phyloP scores from a whole-genome alignment of 2,113 vertebrate genomes.

The Ptilorrhoa leucosticta region DNA sequence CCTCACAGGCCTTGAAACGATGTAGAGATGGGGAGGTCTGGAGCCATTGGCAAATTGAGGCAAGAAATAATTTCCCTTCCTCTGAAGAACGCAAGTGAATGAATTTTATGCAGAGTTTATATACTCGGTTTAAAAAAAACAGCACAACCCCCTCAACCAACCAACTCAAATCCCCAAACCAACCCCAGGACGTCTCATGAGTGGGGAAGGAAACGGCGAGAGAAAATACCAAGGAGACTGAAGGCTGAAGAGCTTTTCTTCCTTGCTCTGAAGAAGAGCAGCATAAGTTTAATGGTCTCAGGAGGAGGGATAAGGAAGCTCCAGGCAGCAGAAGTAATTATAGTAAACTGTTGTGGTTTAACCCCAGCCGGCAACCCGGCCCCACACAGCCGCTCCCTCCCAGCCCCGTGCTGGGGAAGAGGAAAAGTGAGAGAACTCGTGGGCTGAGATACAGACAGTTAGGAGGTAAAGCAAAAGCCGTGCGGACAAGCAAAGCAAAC shows the following conservation, averaged over 20 bases:
- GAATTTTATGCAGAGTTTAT: background rate
- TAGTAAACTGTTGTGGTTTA: conserved; percentile 20
- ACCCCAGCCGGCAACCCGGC: background rate
- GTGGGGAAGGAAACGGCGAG: background rate
- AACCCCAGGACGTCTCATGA: background rate
- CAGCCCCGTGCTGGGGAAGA: background rate
- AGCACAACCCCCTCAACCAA: background rate
- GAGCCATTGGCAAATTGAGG: background rate
- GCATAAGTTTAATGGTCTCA: conserved; percentile 26
- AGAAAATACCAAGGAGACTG: background rate
- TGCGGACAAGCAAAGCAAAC: background rate
- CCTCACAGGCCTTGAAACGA: background rate
- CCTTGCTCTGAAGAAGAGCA: background rate
- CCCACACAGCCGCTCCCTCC: background rate
- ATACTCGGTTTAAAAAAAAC: background rate
- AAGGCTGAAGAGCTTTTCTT: conserved; percentile 24
- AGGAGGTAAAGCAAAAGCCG: background rate
- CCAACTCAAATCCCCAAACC: background rate
- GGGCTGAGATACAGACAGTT: background rate
- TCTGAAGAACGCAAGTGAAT: background rate
- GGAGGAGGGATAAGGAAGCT: conserved; percentile 1
- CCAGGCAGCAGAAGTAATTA: conserved; percentile 1
- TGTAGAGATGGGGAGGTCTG: background rate
- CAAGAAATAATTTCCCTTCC: background rate
- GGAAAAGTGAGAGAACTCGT: background rate